phyloP scores from a whole-genome alignment of 2,113 vertebrate species.

The Reinhardtius hippoglossoides region DNA sequence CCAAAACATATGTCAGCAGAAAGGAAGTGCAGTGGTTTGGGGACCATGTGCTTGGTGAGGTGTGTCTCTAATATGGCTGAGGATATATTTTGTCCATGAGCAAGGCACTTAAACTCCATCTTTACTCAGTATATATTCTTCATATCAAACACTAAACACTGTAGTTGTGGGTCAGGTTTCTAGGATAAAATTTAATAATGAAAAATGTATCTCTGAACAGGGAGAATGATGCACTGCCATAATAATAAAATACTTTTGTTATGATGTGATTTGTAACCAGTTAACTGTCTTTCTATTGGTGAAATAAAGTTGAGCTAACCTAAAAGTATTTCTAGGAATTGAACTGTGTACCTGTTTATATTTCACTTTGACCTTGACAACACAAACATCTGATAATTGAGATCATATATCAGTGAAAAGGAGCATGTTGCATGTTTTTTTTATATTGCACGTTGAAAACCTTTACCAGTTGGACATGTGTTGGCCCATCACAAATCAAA shows the following conservation, averaged over 20 bases:
- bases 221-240: not conserved
- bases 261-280: too few relatives aligned
- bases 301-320: conserved; percentile 2
- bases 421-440: not conserved
- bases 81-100: not conserved
- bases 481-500: conserved; percentile 13
- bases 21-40: not conserved
- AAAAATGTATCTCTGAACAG: not conserved
- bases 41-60: conserved; percentile 19
- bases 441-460: not conserved
- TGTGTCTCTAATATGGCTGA: conserved; percentile 2
- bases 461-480: not conserved
- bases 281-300: conserved; percentile 9
- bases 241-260: too few relatives aligned
- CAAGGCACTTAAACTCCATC: not conserved
- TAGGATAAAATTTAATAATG: not conserved
- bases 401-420: conserved; percentile 2
- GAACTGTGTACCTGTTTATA: not conserved
- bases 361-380: not conserved
- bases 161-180: not conserved
- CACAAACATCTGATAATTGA: conserved; percentile 3
- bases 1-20: conserved; percentile 17
- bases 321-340: conserved; percentile 27
- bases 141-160: not conserved
- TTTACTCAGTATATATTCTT: not conserved